These are phyloP conservation scores for Poeciliopsis turneri DNA, from an alignment of 2,797 vertebrate genomes.

Conservation along the genomic window DNA sequence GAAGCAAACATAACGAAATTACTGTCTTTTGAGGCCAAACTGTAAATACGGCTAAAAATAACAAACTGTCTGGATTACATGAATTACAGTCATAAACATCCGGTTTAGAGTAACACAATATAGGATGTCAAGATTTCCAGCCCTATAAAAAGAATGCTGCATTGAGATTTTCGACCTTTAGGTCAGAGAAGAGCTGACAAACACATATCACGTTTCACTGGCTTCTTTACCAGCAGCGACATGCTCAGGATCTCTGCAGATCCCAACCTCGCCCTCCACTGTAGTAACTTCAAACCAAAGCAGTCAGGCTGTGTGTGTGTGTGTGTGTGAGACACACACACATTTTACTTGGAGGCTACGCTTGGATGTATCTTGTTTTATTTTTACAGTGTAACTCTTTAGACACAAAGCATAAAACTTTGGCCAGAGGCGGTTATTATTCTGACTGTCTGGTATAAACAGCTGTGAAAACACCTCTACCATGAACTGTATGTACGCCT, in stretches of 20 bases:
- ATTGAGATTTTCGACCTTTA: slow-evolving; percentile 78
- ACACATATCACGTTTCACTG: slow-evolving; percentile 75
- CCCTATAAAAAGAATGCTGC: slow-evolving; percentile 64
- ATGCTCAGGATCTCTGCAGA: slow-evolving; percentile 47
- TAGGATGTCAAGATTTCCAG: slow-evolving; percentile 55
- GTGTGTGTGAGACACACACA: slow-evolving; percentile 21
- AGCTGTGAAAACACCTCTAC: slow-evolving; percentile 53
- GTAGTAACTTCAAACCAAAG: slow-evolving; percentile 76
- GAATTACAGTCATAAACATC: slow-evolving; percentile 11
- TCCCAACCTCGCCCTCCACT: slow-evolving; percentile 41
- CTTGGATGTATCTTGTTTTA: slow-evolving; percentile 47
- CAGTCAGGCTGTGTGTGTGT: slow-evolving; percentile 41
- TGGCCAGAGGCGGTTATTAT: slow-evolving; percentile 49
- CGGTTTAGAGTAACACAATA: slow-evolving; percentile 27
- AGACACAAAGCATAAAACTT: slow-evolving; percentile 51
- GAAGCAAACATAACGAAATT: neutral
- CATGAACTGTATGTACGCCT: slow-evolving; percentile 16
- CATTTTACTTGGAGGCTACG: slow-evolving; percentile 50
- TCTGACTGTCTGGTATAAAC: slow-evolving; percentile 40
- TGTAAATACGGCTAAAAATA: slow-evolving; percentile 6
- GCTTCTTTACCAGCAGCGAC: slow-evolving; percentile 64
- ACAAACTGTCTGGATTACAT: slow-evolving; percentile 18
- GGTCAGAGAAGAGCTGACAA: slow-evolving; percentile 80
- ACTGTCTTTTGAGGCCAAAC: neutral
- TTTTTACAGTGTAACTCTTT: slow-evolving; percentile 45